Evolutionary conservation across 2,888 invertebrate genomes (phyloP), one percentile per base, ranked within the genome.

Genomic region (Eurois occulta): DNA sequence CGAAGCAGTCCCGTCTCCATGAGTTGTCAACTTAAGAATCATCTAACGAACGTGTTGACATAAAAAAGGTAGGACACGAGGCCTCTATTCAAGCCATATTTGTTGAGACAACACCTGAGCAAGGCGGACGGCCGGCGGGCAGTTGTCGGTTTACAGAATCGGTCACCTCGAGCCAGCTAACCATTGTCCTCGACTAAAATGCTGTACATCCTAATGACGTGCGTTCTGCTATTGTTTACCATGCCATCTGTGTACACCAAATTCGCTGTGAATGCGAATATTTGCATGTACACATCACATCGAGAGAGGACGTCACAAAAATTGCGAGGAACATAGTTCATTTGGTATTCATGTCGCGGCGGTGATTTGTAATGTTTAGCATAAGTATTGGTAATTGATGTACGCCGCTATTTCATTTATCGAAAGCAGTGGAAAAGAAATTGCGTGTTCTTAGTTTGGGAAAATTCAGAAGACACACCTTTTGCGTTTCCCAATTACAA

Each of bases 201-300:
- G 83, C 87, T 85, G 88, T 81, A 88, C 86, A 89, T 90, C 89
- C 88, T 86, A 85, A 81, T 93, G 92, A 93, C 94, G 93, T 78
- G 72, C 74, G 81, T 58, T 72, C 72, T 74, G 69, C 88, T 87
- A 93, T 94, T 94, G 93, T 93, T 80, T 89, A 77, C 78, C 77
- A 79, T 87, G 58, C 91, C 93, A 93, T 90, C 91, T 92, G 92
- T 91, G 91, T 91, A 92, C 88, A 91, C 88, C 85, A 86, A 92
- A 90, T 90, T 89, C 78, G 85, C 78, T 70, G 85, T 81, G 83
- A 84, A 84, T 89, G 84, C 80, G 79, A 83, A 86, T 89, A 87
- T 90, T 90, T 91, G 87, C 86, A 87, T 86, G 78, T 81, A 83
- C 80, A 80, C 73, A 77, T 41, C 64, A 80, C 67, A 71, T 85